These are phyloP conservation scores for Lycocerus yunnanus DNA, from an alignment of 2,888 invertebrate species.

Conservation along the genomic window DNA sequence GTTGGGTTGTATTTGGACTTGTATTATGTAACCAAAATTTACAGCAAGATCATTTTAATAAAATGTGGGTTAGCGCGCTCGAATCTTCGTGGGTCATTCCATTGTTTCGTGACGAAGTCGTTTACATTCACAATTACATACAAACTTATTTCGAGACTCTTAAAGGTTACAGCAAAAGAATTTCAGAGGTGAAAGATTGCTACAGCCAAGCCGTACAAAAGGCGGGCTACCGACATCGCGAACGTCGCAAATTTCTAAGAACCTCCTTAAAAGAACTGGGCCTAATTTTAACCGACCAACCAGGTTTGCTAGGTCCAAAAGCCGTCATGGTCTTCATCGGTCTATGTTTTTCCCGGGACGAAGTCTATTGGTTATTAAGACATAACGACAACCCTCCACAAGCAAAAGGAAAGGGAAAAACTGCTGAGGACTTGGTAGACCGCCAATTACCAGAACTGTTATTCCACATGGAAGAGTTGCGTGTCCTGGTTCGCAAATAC, in stretches of 20 bases:
- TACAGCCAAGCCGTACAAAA: conserved; percentile 89
- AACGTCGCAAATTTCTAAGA: conserved; percentile 93
- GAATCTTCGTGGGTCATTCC: conserved; percentile 94
- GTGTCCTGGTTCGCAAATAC: conserved; percentile 93
- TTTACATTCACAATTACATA: conserved; percentile 93
- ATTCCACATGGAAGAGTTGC: conserved; percentile 97
- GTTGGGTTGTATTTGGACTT: conserved; percentile 96
- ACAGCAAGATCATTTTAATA: conserved; percentile 78
- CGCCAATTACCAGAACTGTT: conserved; percentile 94
- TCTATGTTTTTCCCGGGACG: conserved; percentile 93
- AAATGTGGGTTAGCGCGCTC: conserved; percentile 89
- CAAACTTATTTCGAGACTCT: conserved; percentile 92
- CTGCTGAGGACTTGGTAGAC: conserved; percentile 92
- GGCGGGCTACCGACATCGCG: conserved; percentile 90
- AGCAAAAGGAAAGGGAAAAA: conserved; percentile 79
- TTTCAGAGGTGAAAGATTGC: conserved; percentile 95
- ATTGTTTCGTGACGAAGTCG: conserved; percentile 95
- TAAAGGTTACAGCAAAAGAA: conserved; percentile 91
- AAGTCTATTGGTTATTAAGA: conserved; percentile 94
- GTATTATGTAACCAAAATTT: conserved; percentile 88
- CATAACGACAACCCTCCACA: conserved; percentile 95
- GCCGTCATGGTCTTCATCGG: conserved; percentile 96
- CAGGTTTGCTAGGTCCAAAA: conserved; percentile 96
- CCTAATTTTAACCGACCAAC: conserved; percentile 95
- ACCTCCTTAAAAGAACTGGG: conserved; percentile 95